Evolutionary conservation across 2,113 vertebrate genomes (phyloP).

Genomic region (Aphelocoma coerulescens): DNA sequence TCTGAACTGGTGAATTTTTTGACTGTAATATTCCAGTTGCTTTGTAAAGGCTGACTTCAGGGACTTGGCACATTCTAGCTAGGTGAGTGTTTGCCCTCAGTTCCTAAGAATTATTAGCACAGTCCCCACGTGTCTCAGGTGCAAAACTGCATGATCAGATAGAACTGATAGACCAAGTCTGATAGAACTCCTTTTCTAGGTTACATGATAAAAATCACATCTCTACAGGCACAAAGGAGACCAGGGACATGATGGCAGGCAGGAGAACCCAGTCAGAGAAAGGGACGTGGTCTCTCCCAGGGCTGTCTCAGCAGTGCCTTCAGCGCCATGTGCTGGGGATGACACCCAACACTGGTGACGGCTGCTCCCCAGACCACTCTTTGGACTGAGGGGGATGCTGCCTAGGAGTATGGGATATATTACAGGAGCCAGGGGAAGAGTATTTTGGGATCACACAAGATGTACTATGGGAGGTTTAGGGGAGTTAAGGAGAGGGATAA

Average conservation of each 20-base stretch:
- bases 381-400: neutral
- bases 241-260: neutral
- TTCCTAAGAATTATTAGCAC: neutral
- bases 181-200: neutral
- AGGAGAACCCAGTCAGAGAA: neutral
- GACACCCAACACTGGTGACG: neutral
- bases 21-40: neutral
- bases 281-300: neutral
- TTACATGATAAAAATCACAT: neutral
- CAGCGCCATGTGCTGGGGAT: fast-evolving
- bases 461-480: neutral
- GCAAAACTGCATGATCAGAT: neutral
- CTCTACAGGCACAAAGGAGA: fast-evolving
- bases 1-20: neutral
- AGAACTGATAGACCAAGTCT: neutral
- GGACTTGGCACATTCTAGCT: neutral
- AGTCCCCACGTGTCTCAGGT: neutral
- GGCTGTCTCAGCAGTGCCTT: neutral
- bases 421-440: neutral
- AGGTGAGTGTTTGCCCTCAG: neutral
- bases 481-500: neutral
- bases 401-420: neutral
- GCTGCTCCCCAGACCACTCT: neutral
- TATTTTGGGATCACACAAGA: neutral
- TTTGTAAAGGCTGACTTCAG: neutral